Evolutionary conservation across 2,113 vertebrate species (phyloP).

Genomic region (Myanophis thanlyinensis): DNA sequence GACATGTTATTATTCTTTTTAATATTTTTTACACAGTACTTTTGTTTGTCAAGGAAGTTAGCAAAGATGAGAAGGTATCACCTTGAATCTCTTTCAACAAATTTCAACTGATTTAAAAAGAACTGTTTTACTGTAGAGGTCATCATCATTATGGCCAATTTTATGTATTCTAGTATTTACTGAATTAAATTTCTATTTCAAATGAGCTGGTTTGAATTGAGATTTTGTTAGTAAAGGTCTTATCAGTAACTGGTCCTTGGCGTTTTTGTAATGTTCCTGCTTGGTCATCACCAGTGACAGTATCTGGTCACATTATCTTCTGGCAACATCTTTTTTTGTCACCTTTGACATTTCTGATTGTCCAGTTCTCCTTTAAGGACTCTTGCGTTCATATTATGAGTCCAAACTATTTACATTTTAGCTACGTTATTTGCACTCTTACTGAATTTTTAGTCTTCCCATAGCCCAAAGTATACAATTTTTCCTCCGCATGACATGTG

Average conservation of each 20-base stretch:
- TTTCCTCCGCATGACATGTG: neutral
- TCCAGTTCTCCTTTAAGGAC: neutral
- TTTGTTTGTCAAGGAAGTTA: neutral
- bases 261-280: neutral
- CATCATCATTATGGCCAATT: neutral
- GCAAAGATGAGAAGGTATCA: neutral
- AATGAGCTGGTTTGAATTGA: neutral
- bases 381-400: neutral
- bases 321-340: neutral
- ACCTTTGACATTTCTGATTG: neutral
- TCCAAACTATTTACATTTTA: neutral
- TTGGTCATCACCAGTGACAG: neutral
- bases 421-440: neutral
- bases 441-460: neutral
- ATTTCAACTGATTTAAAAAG: neutral
- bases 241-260: neutral
- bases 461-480: neutral
- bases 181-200: neutral
- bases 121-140: neutral
- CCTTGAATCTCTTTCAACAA: neutral
- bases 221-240: no score
- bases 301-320: neutral
- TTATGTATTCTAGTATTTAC: neutral
- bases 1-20: neutral
- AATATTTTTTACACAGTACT: neutral